Evolutionary conservation across 2,113 vertebrate genomes (phyloP).

Genomic region (Mandrillus leucophaeus): DNA sequence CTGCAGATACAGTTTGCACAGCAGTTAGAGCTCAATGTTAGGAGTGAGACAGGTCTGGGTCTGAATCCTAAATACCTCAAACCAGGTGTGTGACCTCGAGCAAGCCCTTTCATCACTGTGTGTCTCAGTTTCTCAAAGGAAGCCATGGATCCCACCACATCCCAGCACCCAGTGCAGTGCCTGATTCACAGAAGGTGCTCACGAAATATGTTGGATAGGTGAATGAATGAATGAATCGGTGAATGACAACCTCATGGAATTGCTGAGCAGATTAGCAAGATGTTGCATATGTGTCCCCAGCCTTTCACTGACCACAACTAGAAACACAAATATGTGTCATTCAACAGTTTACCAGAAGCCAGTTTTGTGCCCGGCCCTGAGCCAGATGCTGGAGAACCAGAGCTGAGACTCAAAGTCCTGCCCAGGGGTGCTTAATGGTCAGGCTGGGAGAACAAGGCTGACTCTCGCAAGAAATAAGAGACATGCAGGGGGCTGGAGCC

Average conservation of each 20-base stretch:
- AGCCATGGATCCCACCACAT: rapidly evolving
- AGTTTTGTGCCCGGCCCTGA: not conserved
- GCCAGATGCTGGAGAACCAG: not conserved
- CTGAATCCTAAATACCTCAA: not conserved
- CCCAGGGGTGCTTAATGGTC: not conserved
- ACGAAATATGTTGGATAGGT: not conserved
- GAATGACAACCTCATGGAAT: not conserved
- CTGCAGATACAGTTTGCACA: not conserved
- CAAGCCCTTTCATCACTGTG: not conserved
- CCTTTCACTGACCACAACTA: too few relatives aligned
- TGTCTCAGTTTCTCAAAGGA: not conserved
- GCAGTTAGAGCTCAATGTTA: not conserved
- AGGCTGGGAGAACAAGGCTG: not conserved
- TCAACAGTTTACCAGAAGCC: not conserved
- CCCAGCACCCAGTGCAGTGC: not conserved
- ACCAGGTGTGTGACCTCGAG: not conserved
- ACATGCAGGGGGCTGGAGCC: too few relatives aligned
- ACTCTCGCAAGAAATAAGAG: not conserved
- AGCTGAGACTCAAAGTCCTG: not conserved
- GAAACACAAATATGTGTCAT: not conserved
- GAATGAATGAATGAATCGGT: not conserved
- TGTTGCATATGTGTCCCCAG: rapidly evolving
- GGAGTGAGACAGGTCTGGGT: not conserved
- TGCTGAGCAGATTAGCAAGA: not conserved
- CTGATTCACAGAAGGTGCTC: not conserved